These are phyloP conservation scores for Boulengeromyrus knoepffleri DNA, from an alignment of 2,113 vertebrate genomes.

Conservation along the genomic window DNA sequence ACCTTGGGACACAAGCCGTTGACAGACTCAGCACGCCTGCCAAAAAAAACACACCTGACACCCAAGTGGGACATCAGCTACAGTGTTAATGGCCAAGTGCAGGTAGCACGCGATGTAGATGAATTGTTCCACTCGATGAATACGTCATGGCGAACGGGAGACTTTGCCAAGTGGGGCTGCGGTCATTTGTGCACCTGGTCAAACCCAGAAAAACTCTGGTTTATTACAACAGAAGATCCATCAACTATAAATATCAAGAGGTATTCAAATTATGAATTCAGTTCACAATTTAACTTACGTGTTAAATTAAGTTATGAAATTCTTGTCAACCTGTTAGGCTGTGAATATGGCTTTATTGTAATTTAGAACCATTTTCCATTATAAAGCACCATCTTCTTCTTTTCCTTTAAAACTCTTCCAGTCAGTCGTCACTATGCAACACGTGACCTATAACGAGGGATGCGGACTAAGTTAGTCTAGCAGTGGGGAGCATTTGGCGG, in stretches of 20 bases:
- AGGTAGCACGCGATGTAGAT: neutral
- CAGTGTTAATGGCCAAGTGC: neutral
- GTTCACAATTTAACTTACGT: neutral
- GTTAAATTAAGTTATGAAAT: neutral
- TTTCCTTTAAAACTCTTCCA: neutral
- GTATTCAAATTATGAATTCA: neutral
- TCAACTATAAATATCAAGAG: neutral
- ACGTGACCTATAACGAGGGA: neutral
- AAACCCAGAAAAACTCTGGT: neutral
- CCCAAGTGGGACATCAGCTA: neutral
- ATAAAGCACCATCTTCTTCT: neutral
- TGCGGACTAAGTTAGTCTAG: neutral
- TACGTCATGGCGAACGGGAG: neutral
- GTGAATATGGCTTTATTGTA: neutral
- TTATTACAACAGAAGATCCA: neutral
- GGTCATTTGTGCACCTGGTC: neutral
- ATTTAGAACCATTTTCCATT: neutral
- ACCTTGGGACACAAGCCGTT: neutral
- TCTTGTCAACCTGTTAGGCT: neutral
- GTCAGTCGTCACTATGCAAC: neutral
- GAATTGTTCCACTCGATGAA: neutral
- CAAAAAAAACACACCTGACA: neutral
- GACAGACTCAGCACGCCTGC: neutral
- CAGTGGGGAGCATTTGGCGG: neutral
- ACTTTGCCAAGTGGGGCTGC: neutral